Evolutionary conservation across 2,797 vertebrate species (phyloP).

Genomic region (Acanthurus leucopareius): DNA sequence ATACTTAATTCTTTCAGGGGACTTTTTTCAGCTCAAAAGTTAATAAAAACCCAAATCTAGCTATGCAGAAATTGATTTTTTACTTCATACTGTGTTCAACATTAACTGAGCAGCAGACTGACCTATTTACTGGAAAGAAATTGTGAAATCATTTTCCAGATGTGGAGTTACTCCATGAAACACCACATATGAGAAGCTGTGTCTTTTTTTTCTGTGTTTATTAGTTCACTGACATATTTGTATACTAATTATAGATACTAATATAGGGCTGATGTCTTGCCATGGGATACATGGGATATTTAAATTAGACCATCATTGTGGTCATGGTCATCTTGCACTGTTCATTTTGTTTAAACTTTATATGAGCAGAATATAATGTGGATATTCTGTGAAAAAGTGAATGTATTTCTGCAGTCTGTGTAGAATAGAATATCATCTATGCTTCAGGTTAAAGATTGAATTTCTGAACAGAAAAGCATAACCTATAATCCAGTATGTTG

Average conservation of each 20-base stretch:
- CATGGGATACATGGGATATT: no score
- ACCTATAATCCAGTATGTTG: background rate
- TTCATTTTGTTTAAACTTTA: no score
- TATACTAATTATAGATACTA: background rate
- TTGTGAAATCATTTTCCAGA: background rate
- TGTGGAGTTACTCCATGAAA: slow-evolving; percentile 1
- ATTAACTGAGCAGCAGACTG: slow-evolving; percentile 8
- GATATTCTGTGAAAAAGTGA: no score
- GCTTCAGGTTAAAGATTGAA: background rate
- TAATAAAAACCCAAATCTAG: slow-evolving; percentile 11
- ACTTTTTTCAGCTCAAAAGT: slow-evolving; percentile 11
- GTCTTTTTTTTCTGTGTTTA: background rate
- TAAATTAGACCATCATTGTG: background rate
- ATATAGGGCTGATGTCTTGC: background rate
- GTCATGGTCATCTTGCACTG: no score
- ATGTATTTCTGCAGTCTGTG: background rate
- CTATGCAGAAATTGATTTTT: slow-evolving; percentile 26
- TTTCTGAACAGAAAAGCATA: background rate
- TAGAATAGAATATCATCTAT: background rate
- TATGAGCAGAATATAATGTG: no score
- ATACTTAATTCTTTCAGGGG: slow-evolving; percentile 19
- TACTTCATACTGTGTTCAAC: background rate
- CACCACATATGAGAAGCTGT: background rate
- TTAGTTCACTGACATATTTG: background rate
- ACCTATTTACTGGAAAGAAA: background rate